These are phyloP conservation scores for Sparus aurata DNA, from an alignment of 2,797 vertebrate genomes.

Conservation along the genomic window DNA sequence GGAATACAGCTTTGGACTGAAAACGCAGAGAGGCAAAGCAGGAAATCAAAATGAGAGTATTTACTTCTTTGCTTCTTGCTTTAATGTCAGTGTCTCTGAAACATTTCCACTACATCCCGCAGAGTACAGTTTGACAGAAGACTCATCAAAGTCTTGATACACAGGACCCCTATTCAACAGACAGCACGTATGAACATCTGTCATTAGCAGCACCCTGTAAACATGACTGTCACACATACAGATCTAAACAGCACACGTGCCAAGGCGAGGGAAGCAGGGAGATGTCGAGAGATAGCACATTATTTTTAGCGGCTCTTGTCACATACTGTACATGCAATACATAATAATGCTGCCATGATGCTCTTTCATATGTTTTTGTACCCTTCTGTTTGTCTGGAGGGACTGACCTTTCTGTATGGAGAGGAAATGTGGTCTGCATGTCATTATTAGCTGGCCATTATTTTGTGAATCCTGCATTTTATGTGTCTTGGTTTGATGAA, in stretches of 20 bases:
- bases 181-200: slow-evolving; percentile 51
- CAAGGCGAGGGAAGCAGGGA: slow-evolving; percentile 32
- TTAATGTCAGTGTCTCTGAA: slow-evolving; percentile 1
- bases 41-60: neutral
- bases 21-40: neutral
- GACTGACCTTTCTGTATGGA: neutral
- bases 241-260: slow-evolving; percentile 39
- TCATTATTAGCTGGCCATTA: neutral
- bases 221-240: slow-evolving; percentile 58
- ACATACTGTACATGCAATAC: slow-evolving; percentile 14
- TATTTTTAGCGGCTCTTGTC: slow-evolving; percentile 40
- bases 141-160: slow-evolving; percentile 37
- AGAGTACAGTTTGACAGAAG: slow-evolving; percentile 5
- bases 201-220: slow-evolving; percentile 41
- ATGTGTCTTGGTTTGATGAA: neutral
- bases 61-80: neutral
- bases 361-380: neutral
- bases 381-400: neutral
- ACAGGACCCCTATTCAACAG: slow-evolving; percentile 36
- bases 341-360: slow-evolving; percentile 5
- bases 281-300: slow-evolving; percentile 24
- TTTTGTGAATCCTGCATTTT: slow-evolving; percentile 10
- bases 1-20: neutral
- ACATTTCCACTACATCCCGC: slow-evolving; percentile 11
- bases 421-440: neutral